These are phyloP conservation scores for Drosophila fuyamai DNA, from an alignment of 1,140 invertebrate species.

Conservation along the genomic window DNA sequence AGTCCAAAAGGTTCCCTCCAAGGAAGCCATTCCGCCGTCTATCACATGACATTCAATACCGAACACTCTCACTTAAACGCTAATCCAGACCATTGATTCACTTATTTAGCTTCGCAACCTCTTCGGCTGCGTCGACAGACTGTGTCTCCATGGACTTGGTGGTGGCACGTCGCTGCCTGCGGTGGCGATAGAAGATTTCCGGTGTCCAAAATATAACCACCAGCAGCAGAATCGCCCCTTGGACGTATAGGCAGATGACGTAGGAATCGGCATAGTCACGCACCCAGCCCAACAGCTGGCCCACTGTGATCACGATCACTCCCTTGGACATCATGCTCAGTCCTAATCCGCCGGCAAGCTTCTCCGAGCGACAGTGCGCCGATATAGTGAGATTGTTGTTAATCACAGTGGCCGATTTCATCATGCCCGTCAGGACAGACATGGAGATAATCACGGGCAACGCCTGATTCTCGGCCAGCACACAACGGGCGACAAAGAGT, in stretches of 20 bases:
- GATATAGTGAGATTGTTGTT: conserved; percentile 90
- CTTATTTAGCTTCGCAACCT: conserved; percentile 43
- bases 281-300: conserved; percentile 89
- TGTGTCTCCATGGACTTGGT: conserved; percentile 55
- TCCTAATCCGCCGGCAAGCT: conserved; percentile 89
- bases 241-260: conserved; percentile 87
- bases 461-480: conserved; percentile 57
- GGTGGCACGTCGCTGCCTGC: conserved; percentile 44
- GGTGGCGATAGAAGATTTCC: conserved; percentile 85
- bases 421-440: conserved; percentile 70
- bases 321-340: conserved; percentile 91
- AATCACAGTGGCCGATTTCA: conserved; percentile 87
- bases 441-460: conserved; percentile 61
- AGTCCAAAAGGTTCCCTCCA: neutral
- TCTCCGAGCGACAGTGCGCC: conserved; percentile 87
- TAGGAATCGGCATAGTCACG: conserved; percentile 88
- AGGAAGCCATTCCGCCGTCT: conserved; percentile 9
- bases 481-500: conserved; percentile 58
- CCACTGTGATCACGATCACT: conserved; percentile 87
- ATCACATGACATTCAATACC: conserved; percentile 27
- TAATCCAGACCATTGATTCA: conserved; percentile 9
- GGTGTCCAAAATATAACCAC: conserved; percentile 87
- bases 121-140: conserved; percentile 38
- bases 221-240: conserved; percentile 86
- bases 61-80: conserved; percentile 5